Conservation (phyloP, 2,113 vertebrate genomes). For the Cochlearius cochlearius region DNA sequence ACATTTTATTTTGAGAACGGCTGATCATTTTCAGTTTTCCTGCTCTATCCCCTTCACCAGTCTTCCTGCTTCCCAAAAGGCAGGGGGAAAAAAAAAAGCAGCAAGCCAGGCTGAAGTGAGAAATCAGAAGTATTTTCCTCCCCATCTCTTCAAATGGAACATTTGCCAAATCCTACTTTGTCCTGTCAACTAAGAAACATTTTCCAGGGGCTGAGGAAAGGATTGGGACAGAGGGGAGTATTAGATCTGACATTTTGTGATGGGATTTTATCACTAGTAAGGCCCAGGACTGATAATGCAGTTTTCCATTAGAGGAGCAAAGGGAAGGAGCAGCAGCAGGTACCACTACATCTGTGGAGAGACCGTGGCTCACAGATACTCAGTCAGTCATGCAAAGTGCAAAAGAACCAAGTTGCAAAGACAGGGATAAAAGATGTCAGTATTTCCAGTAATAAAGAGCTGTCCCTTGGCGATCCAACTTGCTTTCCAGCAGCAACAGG, state of each 20-base stretch:
- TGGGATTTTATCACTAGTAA: not conserved
- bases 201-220: not conserved
- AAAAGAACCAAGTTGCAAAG: not conserved
- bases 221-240: not conserved
- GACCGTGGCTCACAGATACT: not conserved
- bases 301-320: not conserved
- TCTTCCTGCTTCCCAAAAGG: not conserved
- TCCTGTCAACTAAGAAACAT: not conserved
- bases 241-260: not conserved
- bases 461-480: not conserved
- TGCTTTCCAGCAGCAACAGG: not conserved
- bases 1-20: not conserved
- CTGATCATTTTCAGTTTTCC: not conserved
- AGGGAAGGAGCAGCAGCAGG: not conserved
- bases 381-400: not conserved
- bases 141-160: not conserved
- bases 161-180: constrained; percentile 7
- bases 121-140: not conserved
- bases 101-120: not conserved
- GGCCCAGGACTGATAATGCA: not conserved
- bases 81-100: not conserved
- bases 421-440: not conserved
- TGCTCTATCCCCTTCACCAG: not conserved
- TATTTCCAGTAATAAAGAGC: not conserved
- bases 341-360: not conserved